These are phyloP conservation scores for Neomicropteryx cornuta DNA, from an alignment of 1,140 invertebrate genomes.

Conservation along the genomic window DNA sequence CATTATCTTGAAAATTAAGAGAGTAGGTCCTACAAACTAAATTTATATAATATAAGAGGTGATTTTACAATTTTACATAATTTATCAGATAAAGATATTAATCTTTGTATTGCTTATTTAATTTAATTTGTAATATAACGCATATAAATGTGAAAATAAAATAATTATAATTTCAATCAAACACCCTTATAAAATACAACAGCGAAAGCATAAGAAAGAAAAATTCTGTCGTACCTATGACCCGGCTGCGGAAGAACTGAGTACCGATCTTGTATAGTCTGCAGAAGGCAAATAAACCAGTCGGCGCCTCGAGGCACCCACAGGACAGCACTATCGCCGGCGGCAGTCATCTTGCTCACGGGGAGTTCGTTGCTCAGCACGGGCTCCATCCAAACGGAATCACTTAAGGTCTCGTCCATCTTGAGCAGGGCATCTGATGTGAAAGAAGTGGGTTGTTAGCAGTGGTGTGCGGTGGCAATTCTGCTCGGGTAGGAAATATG, in stretches of 20 bases:
- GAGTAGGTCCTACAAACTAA: no score
- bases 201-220: no score
- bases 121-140: background rate
- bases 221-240: constrained; percentile 47
- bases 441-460: no score
- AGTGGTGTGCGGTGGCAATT: background rate
- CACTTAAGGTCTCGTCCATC: constrained; percentile 77
- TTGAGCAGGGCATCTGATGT: constrained; percentile 72
- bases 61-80: no score
- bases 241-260: constrained; percentile 71
- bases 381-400: constrained; percentile 48
- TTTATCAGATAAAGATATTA: constrained; percentile 1
- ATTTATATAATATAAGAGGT: no score
- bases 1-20: no score
- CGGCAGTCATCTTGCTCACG: no score
- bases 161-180: no score
- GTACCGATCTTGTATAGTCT: constrained; percentile 82
- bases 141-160: no score
- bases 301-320: constrained; percentile 70
- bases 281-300: constrained; percentile 66
- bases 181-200: no score
- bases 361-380: no score
- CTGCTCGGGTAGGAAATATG: constrained; percentile 6
- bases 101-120: background rate
- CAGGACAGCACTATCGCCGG: constrained; percentile 48